Evolutionary conservation across 2,113 vertebrate species (phyloP).

Genomic region (Corythoichthys haematopterus): DNA sequence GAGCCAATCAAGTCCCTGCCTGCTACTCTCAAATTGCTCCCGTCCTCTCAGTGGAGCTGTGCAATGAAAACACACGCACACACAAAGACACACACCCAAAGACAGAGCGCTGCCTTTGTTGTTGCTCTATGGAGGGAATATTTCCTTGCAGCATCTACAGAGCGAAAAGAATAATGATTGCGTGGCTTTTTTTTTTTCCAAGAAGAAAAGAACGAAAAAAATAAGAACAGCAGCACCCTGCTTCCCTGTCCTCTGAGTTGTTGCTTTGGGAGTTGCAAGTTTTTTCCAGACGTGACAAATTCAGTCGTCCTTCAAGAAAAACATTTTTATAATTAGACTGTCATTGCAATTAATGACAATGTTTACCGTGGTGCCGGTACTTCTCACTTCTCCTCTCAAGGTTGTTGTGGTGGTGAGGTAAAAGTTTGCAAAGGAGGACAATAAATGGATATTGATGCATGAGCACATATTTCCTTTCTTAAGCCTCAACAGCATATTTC

Average conservation of each 20-base stretch:
- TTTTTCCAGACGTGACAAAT: slow-evolving; percentile 28
- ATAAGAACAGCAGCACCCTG: not conserved
- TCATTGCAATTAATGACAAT: slow-evolving; percentile 45
- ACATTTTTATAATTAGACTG: slow-evolving; percentile 43
- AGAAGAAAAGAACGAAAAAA: not conserved
- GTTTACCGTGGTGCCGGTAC: slow-evolving; percentile 17
- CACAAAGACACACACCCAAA: not conserved
- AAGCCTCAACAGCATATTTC: not conserved
- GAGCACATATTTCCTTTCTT: not conserved
- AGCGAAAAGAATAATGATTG: slow-evolving; percentile 8
- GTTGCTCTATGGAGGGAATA: slow-evolving; percentile 12
- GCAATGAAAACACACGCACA: not conserved
- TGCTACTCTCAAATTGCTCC: slow-evolving; percentile 1
- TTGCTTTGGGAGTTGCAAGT: slow-evolving; percentile 1
- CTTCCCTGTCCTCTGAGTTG: not conserved
- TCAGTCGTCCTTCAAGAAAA: slow-evolving; percentile 48
- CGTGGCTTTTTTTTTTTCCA: not conserved
- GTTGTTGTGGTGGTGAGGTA: slow-evolving; percentile 20
- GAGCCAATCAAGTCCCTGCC: not conserved
- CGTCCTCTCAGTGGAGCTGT: not conserved
- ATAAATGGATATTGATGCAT: not conserved
- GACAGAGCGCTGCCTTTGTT: slow-evolving; percentile 15
- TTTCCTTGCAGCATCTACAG: not conserved
- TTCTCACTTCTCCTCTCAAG: slow-evolving; percentile 29
- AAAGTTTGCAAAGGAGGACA: slow-evolving; percentile 11